A percentile compares a stretch with the other conserved stretches of the same genome.
These are phyloP conservation scores for Drosophila macrospina DNA, from an alignment of 2,888 invertebrate species.

Conservation along the genomic window DNA sequence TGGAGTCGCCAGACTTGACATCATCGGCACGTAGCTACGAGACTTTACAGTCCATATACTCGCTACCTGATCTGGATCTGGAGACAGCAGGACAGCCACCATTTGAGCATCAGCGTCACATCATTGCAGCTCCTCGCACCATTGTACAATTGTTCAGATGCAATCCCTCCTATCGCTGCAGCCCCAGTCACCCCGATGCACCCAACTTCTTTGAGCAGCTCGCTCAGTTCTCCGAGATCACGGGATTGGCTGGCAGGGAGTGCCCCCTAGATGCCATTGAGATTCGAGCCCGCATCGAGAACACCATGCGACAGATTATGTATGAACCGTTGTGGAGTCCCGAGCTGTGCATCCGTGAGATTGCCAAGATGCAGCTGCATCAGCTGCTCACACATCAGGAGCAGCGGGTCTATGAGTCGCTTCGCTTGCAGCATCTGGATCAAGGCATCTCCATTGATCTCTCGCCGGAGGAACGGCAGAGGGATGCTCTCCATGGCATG, in stretches of 20 bases:
- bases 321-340: neutral
- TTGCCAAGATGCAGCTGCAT: conserved; percentile 23
- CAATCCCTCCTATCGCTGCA: conserved; percentile 48
- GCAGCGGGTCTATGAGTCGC: conserved; percentile 18
- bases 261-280: neutral
- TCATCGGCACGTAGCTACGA: neutral
- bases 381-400: conserved; percentile 38
- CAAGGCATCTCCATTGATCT: neutral
- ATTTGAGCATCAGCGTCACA: conserved; percentile 39
- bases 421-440: conserved; percentile 30
- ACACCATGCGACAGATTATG: neutral
- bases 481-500: conserved; percentile 47
- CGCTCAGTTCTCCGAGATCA: conserved; percentile 52
- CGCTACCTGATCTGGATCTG: neutral
- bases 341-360: neutral
- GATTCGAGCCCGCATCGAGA: conserved; percentile 7
- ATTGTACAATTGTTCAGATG: conserved; percentile 48
- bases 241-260: neutral
- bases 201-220: conserved; percentile 55
- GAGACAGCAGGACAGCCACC: neutral
- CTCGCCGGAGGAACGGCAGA: neutral
- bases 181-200: neutral
- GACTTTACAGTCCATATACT: neutral
- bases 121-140: conserved; percentile 42
- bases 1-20: neutral